Evolutionary conservation across 2,797 vertebrate genomes (phyloP), one percentile per base, ranked within the genome.

Genomic region (Poeciliopsis turneri): DNA sequence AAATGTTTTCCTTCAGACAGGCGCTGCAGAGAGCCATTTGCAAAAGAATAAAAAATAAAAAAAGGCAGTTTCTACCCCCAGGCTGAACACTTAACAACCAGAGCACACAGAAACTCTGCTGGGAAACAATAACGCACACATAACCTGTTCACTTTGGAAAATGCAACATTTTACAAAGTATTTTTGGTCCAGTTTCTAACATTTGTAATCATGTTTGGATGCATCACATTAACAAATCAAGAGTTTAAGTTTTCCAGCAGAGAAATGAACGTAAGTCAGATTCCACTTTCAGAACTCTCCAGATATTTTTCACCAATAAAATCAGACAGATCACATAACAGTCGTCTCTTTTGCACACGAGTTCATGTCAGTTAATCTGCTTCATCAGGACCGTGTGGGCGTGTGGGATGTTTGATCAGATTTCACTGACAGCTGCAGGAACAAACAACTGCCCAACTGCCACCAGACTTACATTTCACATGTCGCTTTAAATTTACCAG

Each of bases 341-440:
- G 4, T 18, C 33, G 43, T 74, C 78, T 36, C 11, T 45, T 80
- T 71, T 46, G n/a, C 0, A 39, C 8, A 75, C 3, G 2, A 11
- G 41, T 36, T 8, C 33, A 68, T 5, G 3, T 68, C 30, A 4
- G 73, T 43, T 39, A 20, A 81, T 76, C 59, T 46, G 75, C 68
- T 12, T 74, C 46, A 61, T 79, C 51, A 25, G 70, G 66, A 28
- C 66, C 8, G 71, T 4, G 70, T 77, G 72, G 78, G 77, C 18
- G 82, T 71, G 15, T 23, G 76, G 64, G 13, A 10, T 39, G 78
- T 81, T 82, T 76, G 72, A 89, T 80, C 84, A 77, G 81, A 79
- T 84, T 78, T 78, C 41, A 71, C 23, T 7, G 74, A 73, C 75
- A 57, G 36, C 47, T 68, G 46, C 49, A 18, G 28, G 55, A 79